phyloP scores from a whole-genome alignment of 2,797 vertebrate species.

The Hylomyscus alleni region DNA sequence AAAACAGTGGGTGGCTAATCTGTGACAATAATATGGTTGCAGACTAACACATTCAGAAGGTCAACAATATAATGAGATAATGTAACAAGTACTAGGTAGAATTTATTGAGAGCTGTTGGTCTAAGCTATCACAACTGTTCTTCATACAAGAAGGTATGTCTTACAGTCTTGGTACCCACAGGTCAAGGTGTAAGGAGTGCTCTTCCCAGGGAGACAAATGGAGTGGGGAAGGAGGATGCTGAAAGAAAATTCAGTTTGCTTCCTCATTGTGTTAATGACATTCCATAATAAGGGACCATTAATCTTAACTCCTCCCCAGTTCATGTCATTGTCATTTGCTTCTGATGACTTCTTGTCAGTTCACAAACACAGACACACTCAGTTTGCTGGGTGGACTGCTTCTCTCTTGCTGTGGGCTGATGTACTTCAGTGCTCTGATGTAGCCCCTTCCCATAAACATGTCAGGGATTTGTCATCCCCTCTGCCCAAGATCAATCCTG shows the following conservation, averaged over 20 bases:
- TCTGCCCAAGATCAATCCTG: neutral
- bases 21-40: conserved; percentile 68
- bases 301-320: neutral
- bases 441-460: neutral
- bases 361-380: neutral
- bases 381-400: neutral
- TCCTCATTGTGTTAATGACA: neutral
- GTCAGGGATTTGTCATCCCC: neutral
- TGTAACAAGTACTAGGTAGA: conserved; percentile 85
- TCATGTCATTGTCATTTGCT: neutral
- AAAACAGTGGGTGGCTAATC: conserved; percentile 76
- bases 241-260: neutral
- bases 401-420: neutral
- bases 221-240: neutral
- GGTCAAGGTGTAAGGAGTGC: neutral
- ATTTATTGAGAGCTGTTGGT: conserved; percentile 83
- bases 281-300: neutral
- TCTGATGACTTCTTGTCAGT: neutral
- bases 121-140: conserved; percentile 73
- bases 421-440: neutral
- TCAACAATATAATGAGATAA: conserved; percentile 84
- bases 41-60: conserved; percentile 76
- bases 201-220: neutral
- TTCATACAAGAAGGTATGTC: conserved; percentile 69
- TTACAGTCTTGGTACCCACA: conserved; percentile 21